Base-by-base conservation (phyloP, 2,797 vertebrate genomes). In the Petrocephalus sullivani region DNA sequence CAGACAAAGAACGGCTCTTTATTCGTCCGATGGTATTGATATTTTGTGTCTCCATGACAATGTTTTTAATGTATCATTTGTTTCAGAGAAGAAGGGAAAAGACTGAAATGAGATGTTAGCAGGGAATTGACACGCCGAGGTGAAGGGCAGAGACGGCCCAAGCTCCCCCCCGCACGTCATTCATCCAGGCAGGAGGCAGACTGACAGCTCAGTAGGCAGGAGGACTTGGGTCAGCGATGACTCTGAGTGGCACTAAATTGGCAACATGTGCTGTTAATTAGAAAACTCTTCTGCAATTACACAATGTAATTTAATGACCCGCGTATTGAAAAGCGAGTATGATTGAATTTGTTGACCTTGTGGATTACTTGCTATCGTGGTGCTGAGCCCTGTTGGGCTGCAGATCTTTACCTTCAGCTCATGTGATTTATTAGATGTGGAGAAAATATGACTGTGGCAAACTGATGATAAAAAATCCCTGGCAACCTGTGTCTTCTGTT, bases 251-350 rank as follows among this genome's bases (percentile, higher is more conserved):
- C 93, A 93, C 94, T 93, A 96, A 96, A 96, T 96, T 95, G 95
- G 95, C 94, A 95, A 95, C 95, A 96, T 96, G 95, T 96, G 95
- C 94, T 95, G 92, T 93, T 94, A 95, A 96, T 96, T 95, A 96
- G 95, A 93, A 95, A 94, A 95, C 94, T 95, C 94, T 94, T 94
- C 93, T 94, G 94, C 95, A 95, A 92, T 92, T 94, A 95, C 93
- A 93, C 94, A 93, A 92, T 94, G 95, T 94, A 95, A 95, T 95
- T 95, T 95, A 96, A 95, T 90, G 92, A 93, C 92, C 91, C 90
- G 93, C 91, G 92, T 89, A 93, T 93, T 93, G 94, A 85, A 90
- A 90, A 90, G 88, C 89, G 58, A 88, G 91, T 91, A 92, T 92
- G 91, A 92, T 88, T 87, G n/a, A 85, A 78, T 87, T 53, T 85